Conservation (phyloP, 2,113 vertebrate species). For the Ctenodactylus gundi region DNA sequence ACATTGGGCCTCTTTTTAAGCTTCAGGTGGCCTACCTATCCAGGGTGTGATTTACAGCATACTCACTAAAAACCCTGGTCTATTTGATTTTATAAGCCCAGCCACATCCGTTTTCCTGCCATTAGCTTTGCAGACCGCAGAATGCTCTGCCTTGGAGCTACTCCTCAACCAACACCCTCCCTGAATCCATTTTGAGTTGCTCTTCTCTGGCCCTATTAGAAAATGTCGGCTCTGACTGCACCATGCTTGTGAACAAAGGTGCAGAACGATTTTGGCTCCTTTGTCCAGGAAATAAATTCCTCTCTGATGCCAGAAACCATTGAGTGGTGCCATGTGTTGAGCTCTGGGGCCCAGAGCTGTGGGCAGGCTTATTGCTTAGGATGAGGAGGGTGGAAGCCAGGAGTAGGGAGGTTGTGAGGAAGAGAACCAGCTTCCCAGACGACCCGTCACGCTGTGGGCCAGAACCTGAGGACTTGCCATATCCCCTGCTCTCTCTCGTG, state of each 20-base stretch:
- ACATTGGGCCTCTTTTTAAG: not conserved
- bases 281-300: constrained; percentile 77
- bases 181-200: constrained; percentile 71
- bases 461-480: not conserved
- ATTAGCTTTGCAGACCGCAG: not conserved
- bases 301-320: constrained; percentile 70
- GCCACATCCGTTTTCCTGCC: not conserved
- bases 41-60: not conserved
- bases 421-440: not conserved
- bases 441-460: not conserved
- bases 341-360: constrained; percentile 52
- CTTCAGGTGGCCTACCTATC: not conserved
- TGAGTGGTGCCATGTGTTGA: constrained; percentile 74
- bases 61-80: not conserved
- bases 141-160: constrained; percentile 13
- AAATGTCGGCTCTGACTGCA: constrained; percentile 74
- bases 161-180: constrained; percentile 48
- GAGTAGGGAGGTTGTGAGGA: not conserved
- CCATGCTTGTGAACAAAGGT: constrained; percentile 73
- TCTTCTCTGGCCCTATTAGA: constrained; percentile 68
- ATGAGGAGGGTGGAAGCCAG: not conserved
- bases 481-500: not conserved
- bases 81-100: not conserved
- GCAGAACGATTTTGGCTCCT: constrained; percentile 74
- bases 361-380: constrained; percentile 42